Evolutionary conservation across 2,113 vertebrate genomes (phyloP), one percentile per base, ranked within the genome.

Genomic region (Dipodomys stephensi): DNA sequence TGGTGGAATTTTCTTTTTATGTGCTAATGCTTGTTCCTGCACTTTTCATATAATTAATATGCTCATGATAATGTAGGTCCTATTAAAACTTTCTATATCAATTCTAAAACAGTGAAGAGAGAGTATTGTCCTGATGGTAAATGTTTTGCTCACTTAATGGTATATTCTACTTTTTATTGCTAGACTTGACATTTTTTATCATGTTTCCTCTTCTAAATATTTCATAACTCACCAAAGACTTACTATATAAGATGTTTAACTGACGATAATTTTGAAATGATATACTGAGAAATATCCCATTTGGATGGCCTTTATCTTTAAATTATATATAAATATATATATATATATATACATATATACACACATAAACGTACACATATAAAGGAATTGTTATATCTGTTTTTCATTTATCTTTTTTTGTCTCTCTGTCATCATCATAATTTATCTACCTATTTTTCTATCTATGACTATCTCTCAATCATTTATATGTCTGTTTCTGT

Each of bases 1-100:
- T 68, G 96, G 83, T 83, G 81, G 71, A 85, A 92, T 86, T 95
- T 91, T 95, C 94, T 93, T 94, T 95, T 96, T 92, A 84, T 97
- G 72, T 94, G 84, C 79, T 96, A 32, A 94, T 95, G 80, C 92
- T 95, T 95, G 86, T 90, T 90, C 77, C 72, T 95, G 82, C 32
- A 92, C 72, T 97, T 96, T 95, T 94, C 83, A 74, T 84, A 84
- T 96, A 95, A 97, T 97, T 97, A 97, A 94, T 95, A 89, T 88
- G 82, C 88, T 90, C 44, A 93, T 39, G 78, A 67, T 88, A 95
- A 67, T 64, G 53, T 72, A 20, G 81, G 23, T 72, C 44, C 65
- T 90, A 87, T 94, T 93, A 64, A 74, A 86, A 95, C 62, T 83
- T 65, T 22, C 92, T 77, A 3, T 94, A 81, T 92, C 72, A 77